Evolutionary conservation across 2,113 vertebrate genomes (phyloP).

Genomic region (Petrocephalus microphthalmus): DNA sequence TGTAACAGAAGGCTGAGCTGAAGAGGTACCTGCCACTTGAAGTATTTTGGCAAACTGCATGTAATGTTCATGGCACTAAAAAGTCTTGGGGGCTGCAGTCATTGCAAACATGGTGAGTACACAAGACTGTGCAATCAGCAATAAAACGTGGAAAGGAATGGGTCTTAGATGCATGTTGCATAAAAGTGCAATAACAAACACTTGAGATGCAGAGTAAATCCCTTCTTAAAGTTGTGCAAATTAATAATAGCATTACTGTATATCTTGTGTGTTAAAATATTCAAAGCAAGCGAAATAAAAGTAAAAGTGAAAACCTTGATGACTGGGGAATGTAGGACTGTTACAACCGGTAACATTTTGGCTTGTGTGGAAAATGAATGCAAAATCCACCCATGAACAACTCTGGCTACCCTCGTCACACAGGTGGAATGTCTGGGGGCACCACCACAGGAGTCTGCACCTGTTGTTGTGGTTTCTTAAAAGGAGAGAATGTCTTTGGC

Average conservation of each 20-base stretch:
- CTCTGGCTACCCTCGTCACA: not conserved
- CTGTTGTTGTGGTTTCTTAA: not conserved
- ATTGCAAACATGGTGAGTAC: not conserved
- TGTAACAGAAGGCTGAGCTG: constrained; percentile 27
- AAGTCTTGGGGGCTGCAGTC: not conserved
- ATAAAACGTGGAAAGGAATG: not conserved
- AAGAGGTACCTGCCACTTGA: constrained; percentile 21
- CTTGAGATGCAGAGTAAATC: too few species aligned
- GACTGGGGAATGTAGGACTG: not conserved
- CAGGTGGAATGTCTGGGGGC: not conserved
- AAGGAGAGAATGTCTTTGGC: not conserved
- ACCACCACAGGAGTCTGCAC: too few species aligned
- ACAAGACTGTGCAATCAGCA: not conserved
- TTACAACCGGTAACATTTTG: not conserved
- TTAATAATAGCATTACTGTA: not conserved
- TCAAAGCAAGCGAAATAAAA: not conserved
- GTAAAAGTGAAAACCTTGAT: not conserved
- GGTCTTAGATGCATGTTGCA: not conserved
- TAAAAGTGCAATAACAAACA: not conserved
- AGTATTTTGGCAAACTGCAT: constrained; percentile 3
- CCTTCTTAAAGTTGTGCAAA: not conserved
- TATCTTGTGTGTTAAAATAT: not conserved
- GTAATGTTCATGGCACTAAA: not conserved
- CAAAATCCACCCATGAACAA: not conserved
- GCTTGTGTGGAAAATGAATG: not conserved